phyloP scores from a whole-genome alignment of 2,113 vertebrate species.

The Procapra przewalskii region DNA sequence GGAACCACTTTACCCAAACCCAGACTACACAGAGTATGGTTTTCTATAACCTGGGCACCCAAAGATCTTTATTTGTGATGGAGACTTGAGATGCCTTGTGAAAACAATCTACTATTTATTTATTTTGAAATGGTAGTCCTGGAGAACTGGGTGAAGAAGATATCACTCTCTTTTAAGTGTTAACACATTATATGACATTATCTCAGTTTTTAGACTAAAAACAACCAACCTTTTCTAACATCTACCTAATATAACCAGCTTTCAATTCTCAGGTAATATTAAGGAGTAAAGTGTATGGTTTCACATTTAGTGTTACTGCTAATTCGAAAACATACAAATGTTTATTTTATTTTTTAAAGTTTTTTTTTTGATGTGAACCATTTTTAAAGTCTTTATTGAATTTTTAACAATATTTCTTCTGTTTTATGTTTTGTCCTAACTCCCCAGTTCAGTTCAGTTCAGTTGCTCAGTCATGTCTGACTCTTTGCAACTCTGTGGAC shows the following conservation, averaged over 20 bases:
- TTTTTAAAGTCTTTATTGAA: background rate
- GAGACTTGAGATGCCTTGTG: background rate
- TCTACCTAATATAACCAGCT: background rate
- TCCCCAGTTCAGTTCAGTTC: background rate
- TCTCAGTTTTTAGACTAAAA: slow-evolving; percentile 19
- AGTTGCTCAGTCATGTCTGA: background rate
- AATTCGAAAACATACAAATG: background rate
- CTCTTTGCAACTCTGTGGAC: background rate
- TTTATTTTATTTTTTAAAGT: background rate
- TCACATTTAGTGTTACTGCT: background rate
- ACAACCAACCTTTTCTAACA: background rate
- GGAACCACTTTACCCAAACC: background rate
- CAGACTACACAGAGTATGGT: background rate
- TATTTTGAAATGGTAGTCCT: background rate
- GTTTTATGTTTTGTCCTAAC: background rate
- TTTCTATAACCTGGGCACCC: background rate
- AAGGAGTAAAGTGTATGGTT: background rate
- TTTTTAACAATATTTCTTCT: background rate
- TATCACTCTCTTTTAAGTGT: background rate
- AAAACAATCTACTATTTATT: background rate
- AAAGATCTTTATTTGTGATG: background rate
- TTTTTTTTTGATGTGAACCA: background rate
- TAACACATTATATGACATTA: background rate
- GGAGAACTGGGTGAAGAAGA: background rate
- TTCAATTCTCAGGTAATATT: background rate